A percentile compares a stretch with the other conserved stretches of the same genome.
Conservation (phyloP, 1,140 invertebrate species). For the Euwallacea fornicatus region DNA sequence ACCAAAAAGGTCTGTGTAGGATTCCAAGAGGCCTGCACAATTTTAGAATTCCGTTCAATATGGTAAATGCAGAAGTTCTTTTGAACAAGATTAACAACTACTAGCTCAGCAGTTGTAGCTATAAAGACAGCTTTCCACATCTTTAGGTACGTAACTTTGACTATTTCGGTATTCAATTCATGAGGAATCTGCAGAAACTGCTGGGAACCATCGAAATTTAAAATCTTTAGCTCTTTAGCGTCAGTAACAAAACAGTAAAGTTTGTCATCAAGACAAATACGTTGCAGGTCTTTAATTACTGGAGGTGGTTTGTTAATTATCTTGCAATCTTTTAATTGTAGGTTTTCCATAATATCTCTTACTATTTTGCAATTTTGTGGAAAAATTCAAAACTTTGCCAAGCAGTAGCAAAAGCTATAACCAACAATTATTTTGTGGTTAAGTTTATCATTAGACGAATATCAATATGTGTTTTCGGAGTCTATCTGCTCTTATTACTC, state of each 20-base stretch:
- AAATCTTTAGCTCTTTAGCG: neutral
- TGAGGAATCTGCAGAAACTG: neutral
- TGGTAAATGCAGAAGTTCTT: neutral
- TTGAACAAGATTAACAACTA: slow-evolving; percentile 1
- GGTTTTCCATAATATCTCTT: slow-evolving; percentile 5
- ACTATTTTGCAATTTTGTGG: neutral
- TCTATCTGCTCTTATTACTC: no score
- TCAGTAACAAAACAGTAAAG: slow-evolving; percentile 20
- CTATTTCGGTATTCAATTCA: neutral
- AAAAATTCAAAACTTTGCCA: no score
- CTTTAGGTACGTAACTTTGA: slow-evolving; percentile 20
- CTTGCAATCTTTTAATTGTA: neutral
- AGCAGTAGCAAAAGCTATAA: no score
- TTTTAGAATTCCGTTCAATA: slow-evolving; percentile 1
- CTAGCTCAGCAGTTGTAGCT: slow-evolving; percentile 14
- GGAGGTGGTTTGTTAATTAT: neutral
- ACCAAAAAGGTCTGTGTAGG: slow-evolving; percentile 31
- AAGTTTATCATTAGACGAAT: no score
- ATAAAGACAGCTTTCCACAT: slow-evolving; percentile 31
- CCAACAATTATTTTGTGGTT: no score
- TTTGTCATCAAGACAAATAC: slow-evolving; percentile 11
- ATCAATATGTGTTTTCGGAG: no score
- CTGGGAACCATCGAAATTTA: neutral
- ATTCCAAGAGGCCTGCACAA: slow-evolving; percentile 30
- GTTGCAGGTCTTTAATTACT: neutral